Evolutionary conservation across 2,888 invertebrate species (phyloP).

Genomic region (Seladonia tumulorum): DNA sequence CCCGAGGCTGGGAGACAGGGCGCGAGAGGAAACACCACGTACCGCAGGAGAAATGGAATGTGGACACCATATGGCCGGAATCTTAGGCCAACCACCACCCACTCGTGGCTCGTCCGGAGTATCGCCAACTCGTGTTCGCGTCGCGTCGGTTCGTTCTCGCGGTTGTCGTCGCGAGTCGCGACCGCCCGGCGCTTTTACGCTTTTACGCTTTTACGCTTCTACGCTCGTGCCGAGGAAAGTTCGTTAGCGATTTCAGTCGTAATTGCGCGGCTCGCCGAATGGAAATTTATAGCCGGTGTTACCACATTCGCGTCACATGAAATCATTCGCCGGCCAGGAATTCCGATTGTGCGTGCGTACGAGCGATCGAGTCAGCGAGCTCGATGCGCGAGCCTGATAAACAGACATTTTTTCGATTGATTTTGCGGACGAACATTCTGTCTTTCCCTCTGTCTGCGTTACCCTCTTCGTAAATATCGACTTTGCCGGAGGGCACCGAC

Average conservation of each 20-base stretch:
- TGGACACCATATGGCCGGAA: conserved; percentile 83
- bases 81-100: conserved; percentile 78
- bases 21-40: conserved; percentile 43
- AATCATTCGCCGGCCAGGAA: conserved; percentile 41
- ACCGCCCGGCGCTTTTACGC: background rate
- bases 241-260: conserved; percentile 48
- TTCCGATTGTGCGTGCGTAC: conserved; percentile 31
- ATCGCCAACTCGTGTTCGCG: background rate
- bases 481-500: too few species aligned
- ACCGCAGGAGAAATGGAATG: conserved; percentile 81
- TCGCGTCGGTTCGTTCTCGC: background rate
- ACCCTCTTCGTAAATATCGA: too few species aligned
- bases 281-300: conserved; percentile 54
- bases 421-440: too few species aligned
- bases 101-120: conserved; percentile 46
- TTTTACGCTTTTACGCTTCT: background rate
- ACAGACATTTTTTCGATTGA: too few species aligned
- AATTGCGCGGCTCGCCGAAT: conserved; percentile 37
- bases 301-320: conserved; percentile 50
- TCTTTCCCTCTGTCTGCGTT: too few species aligned
- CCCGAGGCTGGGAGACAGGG: conserved; percentile 48
- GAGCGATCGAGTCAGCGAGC: background rate
- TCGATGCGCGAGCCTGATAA: background rate
- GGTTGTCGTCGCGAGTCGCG: background rate
- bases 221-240: conserved; percentile 37